Conservation (phyloP, 2,888 invertebrate genomes). For the Pristionchus mayeri region DNA sequence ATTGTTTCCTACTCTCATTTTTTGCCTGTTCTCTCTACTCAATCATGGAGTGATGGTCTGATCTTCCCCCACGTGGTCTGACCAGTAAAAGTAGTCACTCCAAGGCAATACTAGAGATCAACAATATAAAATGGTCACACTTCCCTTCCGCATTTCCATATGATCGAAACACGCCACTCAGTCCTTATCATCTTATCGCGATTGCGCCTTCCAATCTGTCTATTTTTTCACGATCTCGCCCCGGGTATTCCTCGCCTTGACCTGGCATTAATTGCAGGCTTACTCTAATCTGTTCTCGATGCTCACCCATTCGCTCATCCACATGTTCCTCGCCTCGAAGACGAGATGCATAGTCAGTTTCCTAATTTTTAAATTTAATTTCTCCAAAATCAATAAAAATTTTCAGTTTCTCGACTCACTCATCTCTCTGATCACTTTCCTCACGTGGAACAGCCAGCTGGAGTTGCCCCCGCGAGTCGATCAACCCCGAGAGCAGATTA, state of each 20-base stretch:
- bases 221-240: not conserved
- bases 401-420: conserved; percentile 28
- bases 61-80: too few relatives aligned
- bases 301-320: conserved; percentile 1
- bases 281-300: conserved; percentile 11
- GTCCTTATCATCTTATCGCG: not conserved
- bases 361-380: not conserved
- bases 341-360: conserved; percentile 18
- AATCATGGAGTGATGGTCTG: too few relatives aligned
- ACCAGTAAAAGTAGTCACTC: not conserved
- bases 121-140: not conserved
- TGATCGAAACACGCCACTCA: not conserved
- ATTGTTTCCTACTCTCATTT: not conserved
- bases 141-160: not conserved
- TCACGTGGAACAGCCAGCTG: conserved; percentile 10
- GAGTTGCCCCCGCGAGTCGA: conserved; percentile 9
- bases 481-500: not conserved
- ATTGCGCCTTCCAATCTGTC: not conserved
- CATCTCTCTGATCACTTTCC: conserved; percentile 23
- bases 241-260: not conserved
- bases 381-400: not conserved
- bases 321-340: conserved; percentile 27
- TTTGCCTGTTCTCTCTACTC: not conserved
- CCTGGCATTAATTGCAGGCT: not conserved
- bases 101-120: too few relatives aligned